These are phyloP conservation scores for Prosapia bicincta DNA, from an alignment of 2,888 invertebrate genomes.

Conservation along the genomic window DNA sequence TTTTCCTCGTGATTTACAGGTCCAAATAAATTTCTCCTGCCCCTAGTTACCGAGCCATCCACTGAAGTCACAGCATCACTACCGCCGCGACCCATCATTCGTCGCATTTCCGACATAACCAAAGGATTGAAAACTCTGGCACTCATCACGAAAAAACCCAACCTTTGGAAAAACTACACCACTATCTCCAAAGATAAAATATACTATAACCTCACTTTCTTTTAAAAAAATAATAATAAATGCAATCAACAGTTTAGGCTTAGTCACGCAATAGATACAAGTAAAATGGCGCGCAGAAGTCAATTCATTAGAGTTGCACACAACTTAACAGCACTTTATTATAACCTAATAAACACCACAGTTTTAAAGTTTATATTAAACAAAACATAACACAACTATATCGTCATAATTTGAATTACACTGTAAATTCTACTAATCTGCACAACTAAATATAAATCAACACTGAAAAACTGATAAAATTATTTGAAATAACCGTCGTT, in stretches of 20 bases:
- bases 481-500: conserved; percentile 26
- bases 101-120: conserved; percentile 25
- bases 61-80: conserved; percentile 4
- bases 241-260: not conserved
- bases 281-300: not conserved
- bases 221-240: not conserved
- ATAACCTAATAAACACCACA: not conserved
- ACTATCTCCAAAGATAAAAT: not conserved
- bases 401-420: not conserved
- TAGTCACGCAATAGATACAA: not conserved
- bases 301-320: conserved; percentile 8
- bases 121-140: conserved; percentile 26
- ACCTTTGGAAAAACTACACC: not conserved
- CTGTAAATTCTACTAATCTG: not conserved
- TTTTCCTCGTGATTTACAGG: conserved; percentile 25
- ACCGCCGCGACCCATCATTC: conserved; percentile 20
- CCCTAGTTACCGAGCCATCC: conserved; percentile 14
- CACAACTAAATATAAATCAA: not conserved
- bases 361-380: not conserved
- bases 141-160: conserved; percentile 24
- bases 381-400: not conserved
- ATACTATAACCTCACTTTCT: not conserved
- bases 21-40: conserved; percentile 21
- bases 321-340: not conserved
- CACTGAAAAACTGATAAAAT: conserved; percentile 2